Conservation (phyloP, 2,797 vertebrate species). For the Petrocephalus schoutedeni region DNA sequence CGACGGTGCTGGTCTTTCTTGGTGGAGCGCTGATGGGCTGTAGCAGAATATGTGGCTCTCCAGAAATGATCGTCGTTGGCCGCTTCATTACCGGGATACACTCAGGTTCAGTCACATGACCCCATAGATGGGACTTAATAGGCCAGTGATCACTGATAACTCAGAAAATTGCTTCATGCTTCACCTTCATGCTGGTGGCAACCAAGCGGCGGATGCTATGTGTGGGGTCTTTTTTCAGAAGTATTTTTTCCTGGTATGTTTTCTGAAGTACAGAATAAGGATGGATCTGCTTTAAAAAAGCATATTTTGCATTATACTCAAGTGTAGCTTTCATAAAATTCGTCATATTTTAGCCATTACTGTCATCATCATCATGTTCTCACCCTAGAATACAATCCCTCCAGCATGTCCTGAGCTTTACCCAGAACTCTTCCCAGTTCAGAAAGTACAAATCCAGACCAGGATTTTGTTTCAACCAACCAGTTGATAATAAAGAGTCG, state of each 20-base stretch:
- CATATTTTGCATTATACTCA: background rate
- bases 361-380: background rate
- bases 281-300: background rate
- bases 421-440: background rate
- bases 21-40: slow-evolving; percentile 73
- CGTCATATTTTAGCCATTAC: background rate
- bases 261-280: background rate
- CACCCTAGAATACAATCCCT: background rate
- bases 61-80: slow-evolving; percentile 76
- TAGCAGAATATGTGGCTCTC: slow-evolving; percentile 62
- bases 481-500: background rate
- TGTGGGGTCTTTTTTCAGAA: background rate
- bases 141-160: background rate
- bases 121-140: background rate
- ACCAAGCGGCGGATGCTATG: background rate
- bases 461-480: background rate
- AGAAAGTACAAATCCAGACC: background rate
- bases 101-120: slow-evolving; percentile 63
- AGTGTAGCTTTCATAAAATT: background rate
- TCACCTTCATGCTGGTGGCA: background rate
- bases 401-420: background rate
- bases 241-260: background rate
- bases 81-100: slow-evolving; percentile 78
- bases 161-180: background rate
- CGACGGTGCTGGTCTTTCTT: slow-evolving; percentile 71